These are phyloP conservation scores for Tapera naevia DNA, from an alignment of 2,797 vertebrate species.

Conservation along the genomic window DNA sequence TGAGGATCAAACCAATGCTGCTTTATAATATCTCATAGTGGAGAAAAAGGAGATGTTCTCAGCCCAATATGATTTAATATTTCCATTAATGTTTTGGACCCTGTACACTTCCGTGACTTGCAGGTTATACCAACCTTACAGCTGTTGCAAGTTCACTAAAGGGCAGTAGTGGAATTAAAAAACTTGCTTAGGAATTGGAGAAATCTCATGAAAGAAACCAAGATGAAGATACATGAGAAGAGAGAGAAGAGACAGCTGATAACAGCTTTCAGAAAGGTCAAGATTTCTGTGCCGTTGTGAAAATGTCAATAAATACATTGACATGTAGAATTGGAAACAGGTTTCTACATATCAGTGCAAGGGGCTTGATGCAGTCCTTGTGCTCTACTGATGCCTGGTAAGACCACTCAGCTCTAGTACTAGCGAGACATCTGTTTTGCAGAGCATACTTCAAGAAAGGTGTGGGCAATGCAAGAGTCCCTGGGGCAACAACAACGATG, in stretches of 20 bases:
- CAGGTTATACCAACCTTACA: background rate
- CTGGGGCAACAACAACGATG: background rate
- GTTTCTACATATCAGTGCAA: background rate
- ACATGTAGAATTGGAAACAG: background rate
- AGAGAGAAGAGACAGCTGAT: background rate
- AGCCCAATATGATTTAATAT: background rate
- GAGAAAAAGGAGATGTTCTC: background rate
- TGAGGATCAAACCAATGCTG: background rate
- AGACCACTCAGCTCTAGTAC: background rate
- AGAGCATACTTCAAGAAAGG: background rate
- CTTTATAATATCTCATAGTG: background rate
- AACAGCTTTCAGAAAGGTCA: background rate
- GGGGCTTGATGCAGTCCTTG: background rate
- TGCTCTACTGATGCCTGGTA: background rate
- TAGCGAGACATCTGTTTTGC: background rate
- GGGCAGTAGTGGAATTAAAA: background rate
- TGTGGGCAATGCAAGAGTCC: background rate
- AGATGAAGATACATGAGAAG: background rate
- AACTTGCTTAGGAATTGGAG: background rate
- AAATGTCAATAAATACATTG: background rate
- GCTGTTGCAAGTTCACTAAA: background rate
- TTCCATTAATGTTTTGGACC: background rate
- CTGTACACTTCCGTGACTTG: background rate
- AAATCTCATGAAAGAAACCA: background rate
- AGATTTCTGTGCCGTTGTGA: background rate